These are phyloP conservation scores for Athene noctua DNA, from an alignment of 2,113 vertebrate species.

Conservation along the genomic window DNA sequence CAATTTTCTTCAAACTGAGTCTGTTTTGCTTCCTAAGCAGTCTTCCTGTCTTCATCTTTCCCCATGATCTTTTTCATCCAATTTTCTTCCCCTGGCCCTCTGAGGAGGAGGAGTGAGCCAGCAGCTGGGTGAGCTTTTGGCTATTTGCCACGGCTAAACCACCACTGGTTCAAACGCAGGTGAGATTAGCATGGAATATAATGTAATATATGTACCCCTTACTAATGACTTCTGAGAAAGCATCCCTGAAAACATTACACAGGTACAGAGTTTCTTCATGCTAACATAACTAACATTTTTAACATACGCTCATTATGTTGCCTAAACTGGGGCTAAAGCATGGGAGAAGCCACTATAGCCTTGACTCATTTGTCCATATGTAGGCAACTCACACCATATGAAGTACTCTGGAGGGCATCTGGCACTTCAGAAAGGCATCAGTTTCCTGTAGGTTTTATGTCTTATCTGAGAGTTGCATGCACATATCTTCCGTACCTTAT, in stretches of 20 bases:
- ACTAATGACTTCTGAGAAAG: neutral
- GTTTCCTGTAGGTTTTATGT: neutral
- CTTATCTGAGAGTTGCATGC: neutral
- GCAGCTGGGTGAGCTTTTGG: neutral
- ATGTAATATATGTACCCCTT: neutral
- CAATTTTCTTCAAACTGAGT: neutral
- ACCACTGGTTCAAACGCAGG: neutral
- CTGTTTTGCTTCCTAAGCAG: neutral
- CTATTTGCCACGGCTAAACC: neutral
- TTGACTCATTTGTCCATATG: accelerated
- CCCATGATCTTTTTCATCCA: neutral
- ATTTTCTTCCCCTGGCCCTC: neutral
- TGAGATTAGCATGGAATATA: neutral
- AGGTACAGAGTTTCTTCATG: neutral
- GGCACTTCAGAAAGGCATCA: neutral
- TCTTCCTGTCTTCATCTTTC: neutral
- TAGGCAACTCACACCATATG: neutral
- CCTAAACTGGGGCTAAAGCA: neutral
- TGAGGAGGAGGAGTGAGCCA: neutral
- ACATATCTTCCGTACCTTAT: neutral
- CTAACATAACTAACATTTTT: neutral
- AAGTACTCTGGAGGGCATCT: neutral
- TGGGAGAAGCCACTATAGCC: neutral
- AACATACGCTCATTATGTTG: neutral
- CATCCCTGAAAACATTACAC: neutral